phyloP scores from a whole-genome alignment of 2,888 invertebrate genomes.

The Apodemia mormo region DNA sequence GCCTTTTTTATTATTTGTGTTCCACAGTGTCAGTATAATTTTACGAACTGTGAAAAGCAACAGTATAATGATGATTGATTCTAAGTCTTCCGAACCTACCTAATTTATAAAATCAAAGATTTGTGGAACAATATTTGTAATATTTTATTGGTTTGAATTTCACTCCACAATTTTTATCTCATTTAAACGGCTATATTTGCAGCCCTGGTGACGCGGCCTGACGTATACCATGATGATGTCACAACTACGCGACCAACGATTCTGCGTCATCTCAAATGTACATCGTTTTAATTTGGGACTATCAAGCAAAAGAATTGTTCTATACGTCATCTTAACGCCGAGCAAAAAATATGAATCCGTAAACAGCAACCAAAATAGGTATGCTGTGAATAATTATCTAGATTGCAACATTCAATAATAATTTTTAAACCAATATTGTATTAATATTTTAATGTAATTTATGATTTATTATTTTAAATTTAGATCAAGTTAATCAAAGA shows the following conservation, averaged over 20 bases:
- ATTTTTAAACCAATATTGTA: background rate
- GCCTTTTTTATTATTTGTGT: too few relatives aligned
- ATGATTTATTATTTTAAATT: too few relatives aligned
- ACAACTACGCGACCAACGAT: slow-evolving; percentile 48
- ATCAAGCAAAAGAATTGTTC: slow-evolving; percentile 11
- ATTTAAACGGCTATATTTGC: background rate
- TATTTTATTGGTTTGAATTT: background rate
- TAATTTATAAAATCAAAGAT: too few relatives aligned
- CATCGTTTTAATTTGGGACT: slow-evolving; percentile 25
- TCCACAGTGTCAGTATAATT: too few relatives aligned
- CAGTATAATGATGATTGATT: too few relatives aligned
- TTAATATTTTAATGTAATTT: too few relatives aligned
- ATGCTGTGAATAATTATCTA: background rate
- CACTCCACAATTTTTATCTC: background rate
- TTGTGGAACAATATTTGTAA: background rate
- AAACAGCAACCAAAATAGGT: slow-evolving; percentile 32
- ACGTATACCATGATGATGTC: slow-evolving; percentile 70
- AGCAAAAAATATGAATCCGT: slow-evolving; percentile 3
- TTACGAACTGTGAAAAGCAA: too few relatives aligned
- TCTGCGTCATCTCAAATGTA: slow-evolving; percentile 37
- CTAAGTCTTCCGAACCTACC: too few relatives aligned
- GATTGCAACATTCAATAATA: background rate
- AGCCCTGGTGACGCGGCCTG: slow-evolving; percentile 56
- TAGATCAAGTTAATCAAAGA: too few relatives aligned
- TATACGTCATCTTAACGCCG: background rate